Conservation (phyloP, 2,113 vertebrate genomes). For the Pardalotus punctatus region DNA sequence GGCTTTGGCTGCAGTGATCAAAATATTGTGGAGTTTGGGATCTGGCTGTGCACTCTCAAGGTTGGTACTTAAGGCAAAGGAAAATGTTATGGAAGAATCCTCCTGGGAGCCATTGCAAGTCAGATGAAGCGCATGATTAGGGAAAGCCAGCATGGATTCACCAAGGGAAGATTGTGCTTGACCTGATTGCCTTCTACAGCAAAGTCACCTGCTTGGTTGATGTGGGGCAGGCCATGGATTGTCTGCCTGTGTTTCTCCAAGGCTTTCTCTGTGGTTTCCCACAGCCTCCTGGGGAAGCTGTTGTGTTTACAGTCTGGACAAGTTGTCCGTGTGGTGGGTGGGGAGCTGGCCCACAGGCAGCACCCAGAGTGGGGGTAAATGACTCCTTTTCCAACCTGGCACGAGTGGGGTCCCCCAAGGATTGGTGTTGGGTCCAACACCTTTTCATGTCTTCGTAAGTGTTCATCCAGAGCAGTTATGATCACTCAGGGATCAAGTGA, state of each 20-base stretch:
- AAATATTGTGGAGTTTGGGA: neutral
- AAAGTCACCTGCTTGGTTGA: too few relatives aligned
- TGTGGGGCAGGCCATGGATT: neutral
- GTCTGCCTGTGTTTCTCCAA: neutral
- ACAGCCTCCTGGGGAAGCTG: neutral
- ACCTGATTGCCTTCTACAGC: neutral
- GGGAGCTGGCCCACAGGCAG: neutral
- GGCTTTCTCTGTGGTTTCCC: neutral
- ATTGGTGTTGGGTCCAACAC: neutral
- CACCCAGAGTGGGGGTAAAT: neutral
- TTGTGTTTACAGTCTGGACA: fast-evolving
- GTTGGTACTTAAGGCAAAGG: neutral
- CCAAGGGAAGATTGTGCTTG: neutral
- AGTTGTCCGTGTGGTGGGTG: neutral
- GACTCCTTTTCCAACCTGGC: neutral
- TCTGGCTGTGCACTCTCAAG: neutral
- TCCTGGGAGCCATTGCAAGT: neutral
- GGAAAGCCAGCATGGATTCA: fast-evolving
- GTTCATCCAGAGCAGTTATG: too few relatives aligned
- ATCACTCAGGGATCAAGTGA: neutral
- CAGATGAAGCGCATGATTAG: fast-evolving
- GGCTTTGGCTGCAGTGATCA: neutral
- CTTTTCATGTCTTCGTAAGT: neutral
- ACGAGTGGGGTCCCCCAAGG: neutral
- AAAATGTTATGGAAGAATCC: neutral